Percentiles rank a stretch among this genome's conserved stretches.
Conservation (phyloP, 2,113 vertebrate species). For the Anguilla japonica region DNA sequence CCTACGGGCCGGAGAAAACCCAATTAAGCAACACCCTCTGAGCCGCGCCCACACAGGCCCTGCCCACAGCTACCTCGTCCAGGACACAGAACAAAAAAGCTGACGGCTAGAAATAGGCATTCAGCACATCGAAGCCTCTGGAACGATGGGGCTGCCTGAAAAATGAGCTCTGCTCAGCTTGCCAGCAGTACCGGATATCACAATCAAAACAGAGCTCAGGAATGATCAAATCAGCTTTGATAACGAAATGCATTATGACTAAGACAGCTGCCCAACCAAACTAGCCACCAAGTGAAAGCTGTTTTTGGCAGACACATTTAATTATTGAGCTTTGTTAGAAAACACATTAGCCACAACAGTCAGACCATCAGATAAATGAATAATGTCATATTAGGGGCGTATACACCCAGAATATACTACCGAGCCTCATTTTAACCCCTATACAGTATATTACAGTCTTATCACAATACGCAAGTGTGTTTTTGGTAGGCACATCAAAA, state of each 20-base stretch:
- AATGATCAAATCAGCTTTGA: background rate
- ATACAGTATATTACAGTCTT: too few relatives aligned
- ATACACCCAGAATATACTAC: background rate
- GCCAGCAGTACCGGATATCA: background rate
- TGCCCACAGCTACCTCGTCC: background rate
- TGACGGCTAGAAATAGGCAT: too few relatives aligned
- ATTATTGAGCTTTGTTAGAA: background rate
- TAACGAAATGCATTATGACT: too few relatives aligned
- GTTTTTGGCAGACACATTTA: background rate
- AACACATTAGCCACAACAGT: background rate
- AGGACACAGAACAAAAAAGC: too few relatives aligned
- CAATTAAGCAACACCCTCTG: conserved; percentile 7
- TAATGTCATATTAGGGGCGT: background rate
- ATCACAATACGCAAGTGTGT: too few relatives aligned
- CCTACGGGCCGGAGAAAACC: conserved; percentile 51
- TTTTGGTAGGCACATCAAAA: too few relatives aligned
- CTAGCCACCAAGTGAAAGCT: too few relatives aligned
- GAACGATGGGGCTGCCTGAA: too few relatives aligned
- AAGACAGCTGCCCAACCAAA: too few relatives aligned
- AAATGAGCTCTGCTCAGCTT: background rate
- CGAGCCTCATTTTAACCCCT: too few relatives aligned
- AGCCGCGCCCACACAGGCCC: background rate
- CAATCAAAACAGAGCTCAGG: background rate
- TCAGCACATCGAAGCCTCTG: too few relatives aligned
- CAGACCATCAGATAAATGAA: background rate